Conservation (phyloP, 2,113 vertebrate species). For the Onychostruthus taczanowskii region DNA sequence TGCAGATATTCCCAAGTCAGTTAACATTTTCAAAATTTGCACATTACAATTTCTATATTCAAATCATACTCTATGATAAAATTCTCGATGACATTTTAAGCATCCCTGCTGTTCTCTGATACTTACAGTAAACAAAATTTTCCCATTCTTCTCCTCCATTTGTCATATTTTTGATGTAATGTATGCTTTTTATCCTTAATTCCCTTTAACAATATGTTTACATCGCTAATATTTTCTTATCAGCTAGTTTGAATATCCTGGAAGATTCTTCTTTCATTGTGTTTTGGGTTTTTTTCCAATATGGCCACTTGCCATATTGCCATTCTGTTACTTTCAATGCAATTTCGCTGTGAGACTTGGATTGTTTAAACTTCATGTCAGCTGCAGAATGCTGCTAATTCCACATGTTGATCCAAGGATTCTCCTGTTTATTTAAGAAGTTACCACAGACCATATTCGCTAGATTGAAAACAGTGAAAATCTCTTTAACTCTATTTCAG, state of each 20-base stretch:
- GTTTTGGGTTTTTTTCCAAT: neutral
- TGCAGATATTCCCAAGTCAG: neutral
- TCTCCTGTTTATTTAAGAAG: conserved; percentile 12
- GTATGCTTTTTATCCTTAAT: neutral
- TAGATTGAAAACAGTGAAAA: neutral
- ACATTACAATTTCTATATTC: neutral
- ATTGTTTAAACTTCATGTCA: neutral
- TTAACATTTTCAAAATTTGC: neutral
- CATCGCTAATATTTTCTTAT: neutral
- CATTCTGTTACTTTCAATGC: neutral
- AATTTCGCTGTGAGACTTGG: neutral
- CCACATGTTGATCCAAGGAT: neutral
- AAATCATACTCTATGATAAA: neutral
- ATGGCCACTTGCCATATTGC: neutral
- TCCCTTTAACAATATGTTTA: neutral
- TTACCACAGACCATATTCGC: neutral
- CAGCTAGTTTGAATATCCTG: neutral
- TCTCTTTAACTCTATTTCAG: neutral
- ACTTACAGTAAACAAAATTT: neutral
- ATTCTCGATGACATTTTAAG: neutral
- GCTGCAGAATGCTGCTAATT: conserved; percentile 5
- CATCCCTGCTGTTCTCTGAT: neutral
- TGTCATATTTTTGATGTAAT: neutral
- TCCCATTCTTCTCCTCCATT: neutral
- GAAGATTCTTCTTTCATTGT: neutral